phyloP scores from a whole-genome alignment of 1,140 invertebrate species.

The Drosophila teissieri region DNA sequence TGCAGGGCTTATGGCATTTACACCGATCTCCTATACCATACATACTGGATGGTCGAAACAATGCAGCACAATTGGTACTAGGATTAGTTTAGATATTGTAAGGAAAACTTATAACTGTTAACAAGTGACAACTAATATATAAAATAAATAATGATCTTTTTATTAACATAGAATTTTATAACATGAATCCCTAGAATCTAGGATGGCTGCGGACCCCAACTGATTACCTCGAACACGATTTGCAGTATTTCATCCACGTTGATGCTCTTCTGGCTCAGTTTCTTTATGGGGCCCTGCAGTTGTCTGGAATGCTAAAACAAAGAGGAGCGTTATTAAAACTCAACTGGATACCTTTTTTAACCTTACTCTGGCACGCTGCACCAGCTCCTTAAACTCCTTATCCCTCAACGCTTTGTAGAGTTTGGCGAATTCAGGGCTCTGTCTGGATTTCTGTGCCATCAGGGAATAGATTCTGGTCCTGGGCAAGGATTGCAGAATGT shows the following conservation, averaged over 20 bases:
- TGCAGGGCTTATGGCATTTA: no score
- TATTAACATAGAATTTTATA: not conserved
- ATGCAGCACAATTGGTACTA: no score
- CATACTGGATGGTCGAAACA: no score
- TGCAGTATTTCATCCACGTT: constrained; percentile 63
- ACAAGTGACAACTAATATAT: no score
- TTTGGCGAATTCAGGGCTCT: constrained; percentile 58
- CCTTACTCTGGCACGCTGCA: constrained; percentile 58
- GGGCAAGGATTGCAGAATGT: constrained; percentile 57
- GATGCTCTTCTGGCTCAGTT: constrained; percentile 49
- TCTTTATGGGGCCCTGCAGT: constrained; percentile 15
- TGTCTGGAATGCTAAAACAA: constrained; percentile 38
- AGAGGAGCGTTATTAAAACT: not conserved
- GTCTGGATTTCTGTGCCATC: constrained; percentile 60
- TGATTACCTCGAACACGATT: constrained; percentile 61
- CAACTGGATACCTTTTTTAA: no score
- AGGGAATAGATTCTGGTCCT: constrained; percentile 54
- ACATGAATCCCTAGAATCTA: not conserved
- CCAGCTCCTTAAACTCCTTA: constrained; percentile 54
- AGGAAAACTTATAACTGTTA: no score
- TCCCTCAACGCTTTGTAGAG: constrained; percentile 57
- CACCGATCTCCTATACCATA: no score
- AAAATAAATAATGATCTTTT: not conserved
- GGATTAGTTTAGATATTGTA: no score
- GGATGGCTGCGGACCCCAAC: constrained; percentile 57